These are phyloP conservation scores for Dolichoris vasculosae DNA, from an alignment of 1,140 invertebrate species.

Conservation along the genomic window DNA sequence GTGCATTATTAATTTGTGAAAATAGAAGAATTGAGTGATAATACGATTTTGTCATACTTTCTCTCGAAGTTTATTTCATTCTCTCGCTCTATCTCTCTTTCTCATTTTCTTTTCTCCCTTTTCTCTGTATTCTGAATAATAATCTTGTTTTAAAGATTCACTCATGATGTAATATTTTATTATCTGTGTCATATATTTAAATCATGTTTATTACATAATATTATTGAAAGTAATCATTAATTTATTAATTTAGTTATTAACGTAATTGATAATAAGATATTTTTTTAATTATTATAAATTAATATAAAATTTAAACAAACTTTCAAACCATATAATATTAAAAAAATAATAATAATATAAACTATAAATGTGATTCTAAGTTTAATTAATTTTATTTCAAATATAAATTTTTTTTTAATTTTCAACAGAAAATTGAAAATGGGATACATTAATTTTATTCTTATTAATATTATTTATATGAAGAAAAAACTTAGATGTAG, in stretches of 20 bases:
- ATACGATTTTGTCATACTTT: background rate
- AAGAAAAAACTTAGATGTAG: too few relatives aligned
- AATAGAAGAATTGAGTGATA: background rate
- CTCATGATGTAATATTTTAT: conserved; percentile 20
- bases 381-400: too few relatives aligned
- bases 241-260: background rate
- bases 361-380: background rate
- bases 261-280: background rate
- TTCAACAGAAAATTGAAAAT: too few relatives aligned
- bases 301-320: too few relatives aligned
- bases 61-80: conserved; percentile 1
- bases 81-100: background rate
- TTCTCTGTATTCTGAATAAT: background rate
- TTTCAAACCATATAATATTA: too few relatives aligned
- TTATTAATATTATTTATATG: too few relatives aligned
- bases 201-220: conserved; percentile 9
- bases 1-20: conserved; percentile 1
- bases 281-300: too few relatives aligned
- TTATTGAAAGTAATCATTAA: background rate
- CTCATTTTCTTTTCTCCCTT: background rate
- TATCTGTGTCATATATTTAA: conserved; percentile 8
- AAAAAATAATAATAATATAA: too few relatives aligned
- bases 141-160: background rate
- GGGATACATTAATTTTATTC: too few relatives aligned
- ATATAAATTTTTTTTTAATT: too few relatives aligned